Percentiles rank a stretch among this genome's conserved stretches.
Evolutionary conservation across 2,113 vertebrate genomes (phyloP).

Genomic region (Speoplatyrhinus poulsoni): DNA sequence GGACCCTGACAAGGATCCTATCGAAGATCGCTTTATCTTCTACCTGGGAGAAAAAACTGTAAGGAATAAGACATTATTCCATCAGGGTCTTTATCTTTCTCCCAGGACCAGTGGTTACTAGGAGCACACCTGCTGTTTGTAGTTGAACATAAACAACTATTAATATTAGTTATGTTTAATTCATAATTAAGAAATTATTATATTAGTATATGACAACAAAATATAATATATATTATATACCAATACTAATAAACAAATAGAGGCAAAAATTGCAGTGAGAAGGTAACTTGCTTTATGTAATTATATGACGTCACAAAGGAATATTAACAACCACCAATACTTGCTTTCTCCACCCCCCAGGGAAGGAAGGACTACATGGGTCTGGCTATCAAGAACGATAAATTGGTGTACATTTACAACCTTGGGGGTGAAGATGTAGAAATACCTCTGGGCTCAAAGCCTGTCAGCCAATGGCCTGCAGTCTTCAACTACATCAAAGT

Average conservation of each 20-base stretch:
- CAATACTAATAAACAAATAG: too few relatives aligned
- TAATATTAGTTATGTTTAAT: too few relatives aligned
- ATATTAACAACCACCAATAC: not conserved
- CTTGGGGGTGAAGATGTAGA: constrained; percentile 90
- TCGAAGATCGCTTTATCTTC: constrained; percentile 88
- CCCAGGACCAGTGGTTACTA: constrained; percentile 1
- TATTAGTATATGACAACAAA: too few relatives aligned
- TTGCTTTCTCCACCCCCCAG: constrained; percentile 60
- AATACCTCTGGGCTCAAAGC: constrained; percentile 91
- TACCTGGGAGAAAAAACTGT: constrained; percentile 93
- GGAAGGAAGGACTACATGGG: constrained; percentile 91
- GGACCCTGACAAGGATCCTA: constrained; percentile 76
- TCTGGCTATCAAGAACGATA: constrained; percentile 94
- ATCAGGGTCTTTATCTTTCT: not conserved
- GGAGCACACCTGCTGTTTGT: not conserved
- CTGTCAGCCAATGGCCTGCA: constrained; percentile 92
- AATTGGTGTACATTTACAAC: constrained; percentile 92
- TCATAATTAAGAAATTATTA: too few relatives aligned
- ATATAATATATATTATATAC: too few relatives aligned
- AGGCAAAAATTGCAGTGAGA: too few relatives aligned
- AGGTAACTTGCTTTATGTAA: too few relatives aligned
- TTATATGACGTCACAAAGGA: too few relatives aligned
- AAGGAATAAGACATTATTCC: constrained; percentile 54
- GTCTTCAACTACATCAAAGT: constrained; percentile 95
- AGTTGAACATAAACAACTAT: not conserved